Evolutionary conservation across 2,888 invertebrate species (phyloP), one percentile per base, ranked within the genome.

Genomic region (Galerucella nymphaeae): DNA sequence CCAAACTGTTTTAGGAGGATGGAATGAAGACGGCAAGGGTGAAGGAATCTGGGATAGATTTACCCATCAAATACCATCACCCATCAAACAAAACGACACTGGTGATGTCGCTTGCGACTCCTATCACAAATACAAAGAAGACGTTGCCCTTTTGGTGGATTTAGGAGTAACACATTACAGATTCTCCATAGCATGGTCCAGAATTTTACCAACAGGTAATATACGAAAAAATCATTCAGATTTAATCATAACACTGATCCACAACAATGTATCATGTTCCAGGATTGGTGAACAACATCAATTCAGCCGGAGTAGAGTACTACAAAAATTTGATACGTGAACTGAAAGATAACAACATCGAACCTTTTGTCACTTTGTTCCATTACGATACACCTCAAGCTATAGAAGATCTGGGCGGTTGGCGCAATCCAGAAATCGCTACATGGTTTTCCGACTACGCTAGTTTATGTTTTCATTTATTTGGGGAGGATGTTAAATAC

Each of bases 21-120:
- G 79, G 79, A 66, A 79, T 23, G 73, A 62, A 65, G 78, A 79
- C 66, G 91, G 89, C 6, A 91, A 91, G 86, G 89, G 90, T 5
- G 89, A 89, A 78, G 90, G 88, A 79, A 90, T 91, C 16, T 93
- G 93, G 93, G 93, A 93, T 83, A 87, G 87, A 10, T 90, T 91
- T 79, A 89, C 90, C 0, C 91, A 91, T 76, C 67, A 63, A 0
- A 80, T 87, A 61, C 88, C 89, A 0, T 88, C 89, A 1, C 80
- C 86, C 0, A 87, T 92, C 0, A 85, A 84, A 61, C 89, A 91
- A 79, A 86, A 86, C 53, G 83, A 85, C 18, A 91, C 88, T 59
- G 92, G 89, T 0, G 91, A 93, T 80, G 84, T 91, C 0, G 90
- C 93, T 0, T 90, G 90, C 68, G 91, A 93, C 82, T 91, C 92